Base-by-base conservation (phyloP, 2,888 invertebrate genomes). In the Unio pictorum region DNA sequence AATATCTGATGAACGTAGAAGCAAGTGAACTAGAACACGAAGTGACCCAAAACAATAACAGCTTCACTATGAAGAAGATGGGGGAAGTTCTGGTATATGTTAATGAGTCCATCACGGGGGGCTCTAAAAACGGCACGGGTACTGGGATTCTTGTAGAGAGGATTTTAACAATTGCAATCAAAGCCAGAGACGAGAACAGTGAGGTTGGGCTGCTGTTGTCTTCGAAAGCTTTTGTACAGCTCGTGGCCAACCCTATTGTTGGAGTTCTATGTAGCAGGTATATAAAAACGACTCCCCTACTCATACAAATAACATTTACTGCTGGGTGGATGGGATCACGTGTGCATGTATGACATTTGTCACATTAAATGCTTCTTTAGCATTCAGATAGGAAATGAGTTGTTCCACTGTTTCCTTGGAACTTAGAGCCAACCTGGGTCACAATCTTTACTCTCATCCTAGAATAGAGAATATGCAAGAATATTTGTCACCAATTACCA, bases 191-290 rank as follows among this genome's bases (percentile, higher is more conserved):
- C 59, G 89, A 89, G 72, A 89, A 89, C 73, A 84, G 81, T n/a
- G 76, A 84, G 72, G 86, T 90, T 11, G 91, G 91, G 0, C 85
- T 90, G 81, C 80, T 91, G 58, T 86, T 91, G 66, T 94, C 95
- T 56, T 94, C 95, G 67, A 95, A 95, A 90, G 95, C 95, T 30
- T 90, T 95, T 73, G 93, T 95, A 6, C 95, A 96, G 89, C 91
- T 96, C 67, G 90, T 94, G 71, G 92, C 93, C 82, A 95, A 95
- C 88, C 95, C 95, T 3, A 90, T 94, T 59, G 93, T 95, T 59
- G 95, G 95, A 55, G 92, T 92, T 75, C 88, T 94, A 63, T 94
- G 94, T 4, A 92, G 87, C 80, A 87, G 89, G 90, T 90, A 78
- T 45, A 45, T 45, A 11, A 45, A 1, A 34, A 7, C 7, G 34